Evolutionary conservation across 2,113 vertebrate genomes (phyloP).

Genomic region (Panthera tigris): DNA sequence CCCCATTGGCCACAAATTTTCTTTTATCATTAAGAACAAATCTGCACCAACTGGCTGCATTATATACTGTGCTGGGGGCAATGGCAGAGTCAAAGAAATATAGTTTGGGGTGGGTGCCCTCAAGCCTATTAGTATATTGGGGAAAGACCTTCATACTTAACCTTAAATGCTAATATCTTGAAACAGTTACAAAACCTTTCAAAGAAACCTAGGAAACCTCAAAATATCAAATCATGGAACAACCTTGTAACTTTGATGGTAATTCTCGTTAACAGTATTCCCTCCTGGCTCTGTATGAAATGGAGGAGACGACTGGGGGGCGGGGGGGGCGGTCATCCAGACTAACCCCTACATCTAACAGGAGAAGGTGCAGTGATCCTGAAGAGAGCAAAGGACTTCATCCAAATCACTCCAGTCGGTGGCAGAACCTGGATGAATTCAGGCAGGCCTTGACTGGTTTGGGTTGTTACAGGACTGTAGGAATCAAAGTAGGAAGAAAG

Average conservation of each 20-base stretch:
- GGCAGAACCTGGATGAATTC: not conserved
- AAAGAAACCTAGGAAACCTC: constrained; percentile 34
- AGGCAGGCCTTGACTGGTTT: not conserved
- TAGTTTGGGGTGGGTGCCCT: not conserved
- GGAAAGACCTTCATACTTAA: not conserved
- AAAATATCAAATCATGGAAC: not conserved
- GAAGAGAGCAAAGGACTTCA: not conserved
- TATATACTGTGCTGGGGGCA: not conserved
- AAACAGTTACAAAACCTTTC: not conserved
- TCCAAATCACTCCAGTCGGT: not conserved
- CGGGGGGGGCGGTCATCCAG: not conserved
- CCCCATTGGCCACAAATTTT: not conserved
- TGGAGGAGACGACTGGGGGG: not conserved
- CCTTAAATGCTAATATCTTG: not conserved
- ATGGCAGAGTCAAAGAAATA: not conserved
- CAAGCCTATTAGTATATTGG: not conserved
- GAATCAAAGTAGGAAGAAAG: not conserved
- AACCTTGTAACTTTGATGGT: not conserved
- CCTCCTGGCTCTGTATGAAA: not conserved
- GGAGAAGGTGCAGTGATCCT: not conserved
- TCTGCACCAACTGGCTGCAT: not conserved
- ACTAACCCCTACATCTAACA: not conserved
- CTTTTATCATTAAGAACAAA: constrained; percentile 15
- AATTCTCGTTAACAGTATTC: constrained; percentile 24
- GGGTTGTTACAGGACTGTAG: not conserved